Evolutionary conservation across 2,888 invertebrate genomes (phyloP).

Genomic region (Opisthograptis luteolata): DNA sequence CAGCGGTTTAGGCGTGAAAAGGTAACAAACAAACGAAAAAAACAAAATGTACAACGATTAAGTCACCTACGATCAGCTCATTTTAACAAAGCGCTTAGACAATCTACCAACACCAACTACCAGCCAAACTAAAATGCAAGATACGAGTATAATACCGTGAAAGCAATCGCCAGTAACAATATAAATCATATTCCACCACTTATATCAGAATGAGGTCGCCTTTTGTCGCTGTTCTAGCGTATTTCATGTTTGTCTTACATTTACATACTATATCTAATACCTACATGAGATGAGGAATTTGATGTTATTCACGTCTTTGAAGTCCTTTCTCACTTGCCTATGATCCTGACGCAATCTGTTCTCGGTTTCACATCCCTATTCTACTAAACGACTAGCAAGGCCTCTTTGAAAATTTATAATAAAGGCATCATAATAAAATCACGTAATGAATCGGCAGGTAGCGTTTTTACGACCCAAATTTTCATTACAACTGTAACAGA

Average conservation of each 20-base stretch:
- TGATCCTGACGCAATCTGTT: too few relatives aligned
- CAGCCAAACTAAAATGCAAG: not conserved
- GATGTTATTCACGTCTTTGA: too few relatives aligned
- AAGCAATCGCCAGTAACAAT: conserved; percentile 41
- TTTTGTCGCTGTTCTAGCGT: conserved; percentile 31
- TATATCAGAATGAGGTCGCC: conserved; percentile 44
- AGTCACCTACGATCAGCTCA: too few relatives aligned
- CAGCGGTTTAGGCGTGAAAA: too few relatives aligned
- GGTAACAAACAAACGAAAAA: too few relatives aligned
- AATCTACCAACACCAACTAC: too few relatives aligned
- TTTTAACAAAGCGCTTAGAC: too few relatives aligned
- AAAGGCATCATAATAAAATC: not conserved
- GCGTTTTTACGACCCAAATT: conserved; percentile 20
- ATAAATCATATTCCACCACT: conserved; percentile 44
- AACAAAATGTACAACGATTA: too few relatives aligned
- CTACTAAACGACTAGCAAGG: too few relatives aligned
- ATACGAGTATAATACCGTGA: not conserved
- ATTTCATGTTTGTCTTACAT: conserved; percentile 35
- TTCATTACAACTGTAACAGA: conserved; percentile 10
- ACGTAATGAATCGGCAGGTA: conserved; percentile 6
- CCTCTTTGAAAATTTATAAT: not conserved
- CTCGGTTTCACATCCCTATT: too few relatives aligned
- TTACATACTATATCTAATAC: not conserved
- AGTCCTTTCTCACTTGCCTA: too few relatives aligned
- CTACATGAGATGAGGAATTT: too few relatives aligned